Evolutionary conservation across 1,140 invertebrate genomes (phyloP).

Genomic region (Drosophila ironensis): DNA sequence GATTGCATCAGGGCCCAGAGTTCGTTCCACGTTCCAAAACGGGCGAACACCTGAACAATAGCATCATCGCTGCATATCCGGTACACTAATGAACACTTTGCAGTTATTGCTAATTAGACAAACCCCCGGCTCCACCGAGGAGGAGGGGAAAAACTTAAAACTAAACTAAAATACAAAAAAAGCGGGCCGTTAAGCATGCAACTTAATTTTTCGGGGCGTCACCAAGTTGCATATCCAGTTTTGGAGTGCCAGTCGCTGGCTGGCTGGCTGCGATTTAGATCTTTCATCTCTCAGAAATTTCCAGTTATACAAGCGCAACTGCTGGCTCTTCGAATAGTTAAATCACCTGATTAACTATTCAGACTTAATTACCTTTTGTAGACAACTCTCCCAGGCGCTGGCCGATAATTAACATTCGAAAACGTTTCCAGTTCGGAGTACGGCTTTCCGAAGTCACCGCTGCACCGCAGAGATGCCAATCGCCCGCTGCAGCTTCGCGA

Average conservation of each 20-base stretch:
- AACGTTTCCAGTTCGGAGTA: constrained; percentile 7
- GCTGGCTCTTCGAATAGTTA: constrained; percentile 47
- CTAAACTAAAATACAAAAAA: background rate
- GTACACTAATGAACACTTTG: constrained; percentile 71
- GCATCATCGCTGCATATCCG: constrained; percentile 74
- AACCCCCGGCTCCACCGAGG: background rate
- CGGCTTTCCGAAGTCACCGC: constrained; percentile 18
- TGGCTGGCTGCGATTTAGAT: constrained; percentile 55
- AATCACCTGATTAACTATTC: constrained; percentile 74
- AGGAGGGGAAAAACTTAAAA: too few species aligned
- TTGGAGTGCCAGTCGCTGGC: constrained; percentile 1
- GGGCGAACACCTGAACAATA: constrained; percentile 57
- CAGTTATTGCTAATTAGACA: constrained; percentile 71
- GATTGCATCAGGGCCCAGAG: constrained; percentile 26
- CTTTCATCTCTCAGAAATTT: constrained; percentile 72
- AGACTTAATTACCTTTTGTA: constrained; percentile 64
- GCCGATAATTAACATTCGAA: constrained; percentile 47
- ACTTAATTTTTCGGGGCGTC: constrained; percentile 61
- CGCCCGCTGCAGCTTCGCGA: constrained; percentile 3
- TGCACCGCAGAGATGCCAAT: constrained; percentile 40
- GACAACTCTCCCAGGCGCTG: constrained; percentile 30
- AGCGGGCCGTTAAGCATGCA: constrained; percentile 53
- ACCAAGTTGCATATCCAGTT: constrained; percentile 68
- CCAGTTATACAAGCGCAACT: constrained; percentile 73
- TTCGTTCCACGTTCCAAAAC: background rate